Conservation (phyloP, 2,888 invertebrate species). For the Leptarthrus brevirostris region DNA sequence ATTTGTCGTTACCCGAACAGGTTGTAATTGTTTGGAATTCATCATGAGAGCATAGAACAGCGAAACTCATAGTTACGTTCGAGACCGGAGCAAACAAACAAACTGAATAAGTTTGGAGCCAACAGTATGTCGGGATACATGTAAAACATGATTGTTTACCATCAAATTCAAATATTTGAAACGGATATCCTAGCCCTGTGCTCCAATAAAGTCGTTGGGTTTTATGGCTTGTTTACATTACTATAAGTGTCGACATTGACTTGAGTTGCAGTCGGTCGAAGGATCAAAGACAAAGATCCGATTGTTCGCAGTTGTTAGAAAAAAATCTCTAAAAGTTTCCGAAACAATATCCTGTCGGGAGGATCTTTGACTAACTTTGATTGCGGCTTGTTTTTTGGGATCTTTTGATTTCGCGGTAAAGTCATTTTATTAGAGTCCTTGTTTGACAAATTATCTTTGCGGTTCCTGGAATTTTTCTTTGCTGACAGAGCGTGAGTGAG, state of each 20-base stretch:
- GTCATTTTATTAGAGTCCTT: too few species aligned
- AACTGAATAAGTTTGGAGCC: background rate
- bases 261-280: background rate
- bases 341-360: conserved; percentile 38
- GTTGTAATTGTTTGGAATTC: conserved; percentile 30
- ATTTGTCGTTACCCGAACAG: conserved; percentile 16
- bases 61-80: too few species aligned
- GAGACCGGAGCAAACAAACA: conserved; percentile 4
- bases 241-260: conserved; percentile 18
- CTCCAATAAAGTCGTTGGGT: conserved; percentile 31
- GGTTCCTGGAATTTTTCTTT: too few species aligned
- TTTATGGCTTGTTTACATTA: conserved; percentile 24
- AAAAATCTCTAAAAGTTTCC: conserved; percentile 9
- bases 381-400: background rate
- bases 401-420: too few species aligned
- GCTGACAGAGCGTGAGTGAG: too few species aligned
- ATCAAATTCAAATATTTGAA: conserved; percentile 48
- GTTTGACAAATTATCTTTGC: too few species aligned
- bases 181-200: conserved; percentile 44
- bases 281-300: conserved; percentile 28
- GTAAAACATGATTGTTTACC: too few species aligned
- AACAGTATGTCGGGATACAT: conserved; percentile 9
- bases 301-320: conserved; percentile 4
- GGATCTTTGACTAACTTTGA: conserved; percentile 1
- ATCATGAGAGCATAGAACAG: background rate